Evolutionary conservation across 2,113 vertebrate genomes (phyloP).

Genomic region (Xenopus borealis): DNA sequence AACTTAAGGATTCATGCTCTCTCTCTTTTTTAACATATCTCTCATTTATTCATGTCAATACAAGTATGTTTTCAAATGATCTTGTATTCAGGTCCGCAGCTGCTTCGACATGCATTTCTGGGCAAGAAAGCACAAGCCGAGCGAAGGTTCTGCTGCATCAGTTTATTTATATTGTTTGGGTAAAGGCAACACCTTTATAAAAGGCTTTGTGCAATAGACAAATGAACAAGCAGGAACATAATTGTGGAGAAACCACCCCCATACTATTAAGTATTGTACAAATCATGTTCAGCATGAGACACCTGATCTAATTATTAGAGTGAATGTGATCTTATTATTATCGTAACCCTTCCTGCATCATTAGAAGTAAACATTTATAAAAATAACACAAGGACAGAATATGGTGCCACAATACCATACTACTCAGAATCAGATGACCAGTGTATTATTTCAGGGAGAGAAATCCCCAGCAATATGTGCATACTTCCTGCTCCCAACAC

Average conservation of each 20-base stretch:
- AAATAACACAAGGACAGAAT: too few species aligned
- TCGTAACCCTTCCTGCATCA: neutral
- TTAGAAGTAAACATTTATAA: neutral
- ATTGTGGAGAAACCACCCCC: too few species aligned
- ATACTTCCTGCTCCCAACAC: neutral
- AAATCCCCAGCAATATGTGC: neutral
- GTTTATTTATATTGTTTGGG: conserved; percentile 39
- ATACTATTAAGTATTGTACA: too few species aligned
- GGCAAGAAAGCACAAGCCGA: neutral
- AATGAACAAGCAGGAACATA: too few species aligned
- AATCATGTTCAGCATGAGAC: neutral
- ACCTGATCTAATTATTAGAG: conserved; percentile 24
- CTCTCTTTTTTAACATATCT: neutral
- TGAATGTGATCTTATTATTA: conserved; percentile 36
- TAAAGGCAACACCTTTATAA: conserved; percentile 38
- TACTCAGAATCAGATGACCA: neutral
- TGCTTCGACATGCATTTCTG: conserved; percentile 31
- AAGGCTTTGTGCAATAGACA: neutral
- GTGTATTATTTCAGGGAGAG: neutral
- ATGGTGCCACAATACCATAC: neutral
- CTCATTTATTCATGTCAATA: conserved; percentile 44
- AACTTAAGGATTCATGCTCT: conserved; percentile 23
- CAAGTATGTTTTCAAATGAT: conserved; percentile 35
- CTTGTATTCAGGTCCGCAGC: conserved; percentile 44
- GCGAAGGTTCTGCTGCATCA: conserved; percentile 20